Percentiles rank a stretch among this genome's conserved stretches.
phyloP scores from a whole-genome alignment of 2,888 invertebrate species.

The Dugesia japonica region DNA sequence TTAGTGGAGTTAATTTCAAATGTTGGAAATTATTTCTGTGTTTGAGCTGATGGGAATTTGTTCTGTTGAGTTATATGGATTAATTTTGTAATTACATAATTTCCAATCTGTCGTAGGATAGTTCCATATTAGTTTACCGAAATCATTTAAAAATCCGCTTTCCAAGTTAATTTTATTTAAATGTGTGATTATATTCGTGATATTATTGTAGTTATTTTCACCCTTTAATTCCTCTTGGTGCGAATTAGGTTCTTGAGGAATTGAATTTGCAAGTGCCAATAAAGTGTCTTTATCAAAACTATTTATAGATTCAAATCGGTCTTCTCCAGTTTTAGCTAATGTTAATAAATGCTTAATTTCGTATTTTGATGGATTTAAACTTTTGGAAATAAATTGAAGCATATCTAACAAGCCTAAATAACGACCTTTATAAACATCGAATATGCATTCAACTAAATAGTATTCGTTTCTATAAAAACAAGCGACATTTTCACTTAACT shows the following conservation, averaged over 20 bases:
- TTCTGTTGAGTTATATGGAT: no score
- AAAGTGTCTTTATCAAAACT: constrained; percentile 15
- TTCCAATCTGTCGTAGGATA: no score
- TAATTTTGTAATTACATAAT: no score
- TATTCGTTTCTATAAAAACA: not conserved
- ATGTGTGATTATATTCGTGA: no score
- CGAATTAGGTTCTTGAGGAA: not conserved
- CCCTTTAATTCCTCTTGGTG: not conserved
- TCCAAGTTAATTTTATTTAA: no score
- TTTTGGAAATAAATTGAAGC: constrained; percentile 20
- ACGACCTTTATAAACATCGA: constrained; percentile 5
- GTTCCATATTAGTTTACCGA: no score
- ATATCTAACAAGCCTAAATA: not conserved
- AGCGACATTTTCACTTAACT: not conserved
- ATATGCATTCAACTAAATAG: constrained; percentile 9
- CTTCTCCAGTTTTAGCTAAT: not conserved
- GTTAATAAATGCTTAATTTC: not conserved
- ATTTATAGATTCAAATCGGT: not conserved
- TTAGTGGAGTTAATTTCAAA: not conserved
- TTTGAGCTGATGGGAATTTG: no score
- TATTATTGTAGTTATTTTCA: not conserved
- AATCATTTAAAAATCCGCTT: no score
- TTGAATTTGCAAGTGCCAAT: not conserved
- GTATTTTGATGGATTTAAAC: constrained; percentile 11
- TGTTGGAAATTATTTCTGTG: no score